Conservation (phyloP, 2,888 invertebrate species). For the Callyntrura guangdongensis region DNA sequence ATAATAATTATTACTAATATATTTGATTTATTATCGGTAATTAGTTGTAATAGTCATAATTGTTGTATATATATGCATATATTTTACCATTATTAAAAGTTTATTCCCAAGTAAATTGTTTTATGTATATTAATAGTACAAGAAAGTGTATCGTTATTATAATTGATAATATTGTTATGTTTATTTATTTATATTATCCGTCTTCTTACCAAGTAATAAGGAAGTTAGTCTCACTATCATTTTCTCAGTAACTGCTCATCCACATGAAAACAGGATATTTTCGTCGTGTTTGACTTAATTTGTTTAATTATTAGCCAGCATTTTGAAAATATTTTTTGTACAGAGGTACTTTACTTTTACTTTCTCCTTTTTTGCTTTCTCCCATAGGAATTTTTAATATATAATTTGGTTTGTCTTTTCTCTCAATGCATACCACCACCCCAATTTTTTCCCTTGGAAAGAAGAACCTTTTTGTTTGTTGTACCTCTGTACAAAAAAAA, state of each 20-base stretch:
- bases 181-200: slow-evolving; percentile 55
- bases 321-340: slow-evolving; percentile 24
- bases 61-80: background rate
- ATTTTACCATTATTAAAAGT: background rate
- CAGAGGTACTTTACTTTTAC: slow-evolving; percentile 7
- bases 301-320: background rate
- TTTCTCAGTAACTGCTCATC: slow-evolving; percentile 79
- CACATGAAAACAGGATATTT: slow-evolving; percentile 8
- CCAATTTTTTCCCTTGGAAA: background rate
- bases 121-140: slow-evolving; percentile 34
- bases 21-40: background rate
- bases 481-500: slow-evolving; percentile 24
- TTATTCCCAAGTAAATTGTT: background rate
- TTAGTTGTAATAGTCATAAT: background rate
- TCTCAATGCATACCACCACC: background rate
- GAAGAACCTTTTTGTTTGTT: background rate
- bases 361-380: slow-evolving; percentile 2
- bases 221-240: slow-evolving; percentile 83
- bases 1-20: slow-evolving; percentile 4
- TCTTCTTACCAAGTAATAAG: slow-evolving; percentile 80
- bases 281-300: slow-evolving; percentile 21
- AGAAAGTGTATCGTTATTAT: slow-evolving; percentile 53
- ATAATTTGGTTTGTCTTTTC: slow-evolving; percentile 1
- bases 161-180: slow-evolving; percentile 30
- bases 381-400: background rate